Base-by-base conservation (phyloP, 2,113 vertebrate species). In the Dicentrarchus labrax region DNA sequence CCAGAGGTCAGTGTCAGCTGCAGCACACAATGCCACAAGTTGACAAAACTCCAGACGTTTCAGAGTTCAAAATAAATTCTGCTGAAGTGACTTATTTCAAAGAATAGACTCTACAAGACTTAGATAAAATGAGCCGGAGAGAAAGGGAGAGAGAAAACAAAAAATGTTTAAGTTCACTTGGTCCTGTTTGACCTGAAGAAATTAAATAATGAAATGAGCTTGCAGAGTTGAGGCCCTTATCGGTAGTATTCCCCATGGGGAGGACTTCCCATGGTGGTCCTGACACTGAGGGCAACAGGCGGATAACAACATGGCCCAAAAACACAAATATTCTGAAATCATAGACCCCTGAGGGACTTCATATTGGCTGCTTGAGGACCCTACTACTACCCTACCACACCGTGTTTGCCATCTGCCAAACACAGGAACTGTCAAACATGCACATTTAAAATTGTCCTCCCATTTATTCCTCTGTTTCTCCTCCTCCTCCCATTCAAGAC, bases 241-340 rank as follows among this genome's bases (percentile, higher is more conserved):
- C 6, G 5, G 21, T 68, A 57, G 47, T 64, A 73, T 59, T 82
- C 65, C 88, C 86, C 24, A 4, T 39, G 54, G 78, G 78, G 78
- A 19, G 61, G 62, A n/a, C 82, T 89, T 82, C 66, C 56, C 88
- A 86, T 76, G 90, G 92, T 94, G 94, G 91, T 93, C 92, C 72
- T 85, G 86, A 89, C 90, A 89, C 82, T 5, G 74, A 84, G 83
- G 85, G 83, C 86, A 87, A 57, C 36, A 68, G 13, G 36, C 4
- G 54, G 67, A 88, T 83, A 85, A 87, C 79, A 90, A 86, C 57
- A 78, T 47, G 76, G 72, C 78, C 68, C 38, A 12, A 57, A 86
- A 90, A 92, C 88, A 91, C 80, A 93, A 93, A 92, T 92, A 93
- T 87, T 51, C 83, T 78, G 74, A 89, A 83, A 86, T 90, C 67